Conservation (phyloP, 2,113 vertebrate species). For the Miniopterus natalensis region DNA sequence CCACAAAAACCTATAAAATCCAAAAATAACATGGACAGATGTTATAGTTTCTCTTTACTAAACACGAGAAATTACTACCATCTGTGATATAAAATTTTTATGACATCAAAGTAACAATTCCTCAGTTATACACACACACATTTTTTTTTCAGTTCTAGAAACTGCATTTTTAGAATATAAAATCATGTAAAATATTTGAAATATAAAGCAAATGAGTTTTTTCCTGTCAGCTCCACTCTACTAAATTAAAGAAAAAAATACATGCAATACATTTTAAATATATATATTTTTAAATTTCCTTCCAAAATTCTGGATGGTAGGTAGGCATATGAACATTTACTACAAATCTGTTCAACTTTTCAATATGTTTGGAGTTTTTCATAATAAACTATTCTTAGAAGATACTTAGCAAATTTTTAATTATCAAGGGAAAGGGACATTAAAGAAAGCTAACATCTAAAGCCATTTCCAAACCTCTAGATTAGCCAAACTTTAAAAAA, state of each 20-base stretch:
- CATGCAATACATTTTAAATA: neutral
- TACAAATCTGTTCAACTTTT: constrained; percentile 20
- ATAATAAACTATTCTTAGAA: constrained; percentile 42
- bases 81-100: neutral
- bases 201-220: neutral
- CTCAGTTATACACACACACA: neutral
- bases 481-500: constrained; percentile 31
- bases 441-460: constrained; percentile 36
- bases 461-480: neutral
- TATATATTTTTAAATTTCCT: neutral
- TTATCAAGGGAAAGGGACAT: neutral
- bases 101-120: neutral
- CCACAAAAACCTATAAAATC: constrained; percentile 94
- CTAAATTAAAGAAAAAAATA: constrained; percentile 2
- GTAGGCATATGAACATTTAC: neutral
- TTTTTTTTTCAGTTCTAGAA: neutral
- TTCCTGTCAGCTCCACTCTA: neutral
- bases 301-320: constrained; percentile 16
- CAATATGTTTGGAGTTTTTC: constrained; percentile 2
- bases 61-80: neutral
- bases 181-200: constrained; percentile 33
- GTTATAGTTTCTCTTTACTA: neutral
- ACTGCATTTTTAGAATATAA: constrained; percentile 30
- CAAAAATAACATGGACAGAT: constrained; percentile 46
- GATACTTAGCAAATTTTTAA: constrained; percentile 1